Evolutionary conservation across 2,113 vertebrate genomes (phyloP).

Genomic region (Spermophilus dauricus): DNA sequence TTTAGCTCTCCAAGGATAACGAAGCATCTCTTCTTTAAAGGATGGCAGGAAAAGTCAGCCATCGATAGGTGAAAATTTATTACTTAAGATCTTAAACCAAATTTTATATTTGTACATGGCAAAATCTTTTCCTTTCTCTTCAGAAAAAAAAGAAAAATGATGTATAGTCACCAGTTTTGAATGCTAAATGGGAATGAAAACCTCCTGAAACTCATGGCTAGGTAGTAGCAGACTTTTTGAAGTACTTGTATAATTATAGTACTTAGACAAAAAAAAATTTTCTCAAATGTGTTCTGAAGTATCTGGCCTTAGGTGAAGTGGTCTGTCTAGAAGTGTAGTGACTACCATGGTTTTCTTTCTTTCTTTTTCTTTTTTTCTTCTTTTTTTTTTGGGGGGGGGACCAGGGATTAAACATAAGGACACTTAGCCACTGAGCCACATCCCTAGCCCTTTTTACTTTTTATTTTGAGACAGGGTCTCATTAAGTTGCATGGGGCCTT

Average conservation of each 20-base stretch:
- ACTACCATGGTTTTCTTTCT: accelerated
- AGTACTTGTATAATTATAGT: neutral
- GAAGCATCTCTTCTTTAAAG: neutral
- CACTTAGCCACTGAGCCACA: too few species aligned
- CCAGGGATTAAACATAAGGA: too few species aligned
- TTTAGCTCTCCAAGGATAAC: constrained; percentile 25
- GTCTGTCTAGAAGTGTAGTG: neutral
- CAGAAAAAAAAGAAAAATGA: neutral
- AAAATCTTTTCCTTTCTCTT: constrained; percentile 44
- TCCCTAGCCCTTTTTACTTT: too few species aligned
- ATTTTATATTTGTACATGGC: neutral
- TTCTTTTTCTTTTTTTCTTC: too few species aligned
- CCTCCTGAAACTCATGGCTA: neutral
- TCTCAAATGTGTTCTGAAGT: neutral
- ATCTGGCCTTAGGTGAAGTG: neutral
- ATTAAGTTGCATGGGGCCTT: too few species aligned
- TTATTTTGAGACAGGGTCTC: too few species aligned
- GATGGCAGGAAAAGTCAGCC: constrained; percentile 27
- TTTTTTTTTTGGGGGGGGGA: too few species aligned
- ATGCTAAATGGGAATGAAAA: neutral
- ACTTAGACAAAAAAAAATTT: neutral
- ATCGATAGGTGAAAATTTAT: neutral
- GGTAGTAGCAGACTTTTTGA: neutral
- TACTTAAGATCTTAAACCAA: constrained; percentile 49
- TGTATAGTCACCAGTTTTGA: neutral